phyloP scores from a whole-genome alignment of 1,140 invertebrate genomes.

The Pogonognathellus flavescens region DNA sequence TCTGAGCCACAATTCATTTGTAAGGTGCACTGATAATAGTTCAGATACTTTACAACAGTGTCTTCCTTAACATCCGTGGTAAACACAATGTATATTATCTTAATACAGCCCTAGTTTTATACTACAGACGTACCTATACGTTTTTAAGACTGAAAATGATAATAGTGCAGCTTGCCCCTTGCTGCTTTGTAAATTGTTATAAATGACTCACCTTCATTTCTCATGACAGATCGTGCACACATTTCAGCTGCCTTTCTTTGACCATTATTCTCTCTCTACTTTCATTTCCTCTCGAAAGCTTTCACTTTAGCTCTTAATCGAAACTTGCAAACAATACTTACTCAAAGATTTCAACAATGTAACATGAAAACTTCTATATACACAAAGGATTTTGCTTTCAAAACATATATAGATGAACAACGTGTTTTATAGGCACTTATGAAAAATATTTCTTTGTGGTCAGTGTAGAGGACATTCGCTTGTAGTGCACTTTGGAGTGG shows the following conservation, averaged over 20 bases:
- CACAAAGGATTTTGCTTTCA: not conserved
- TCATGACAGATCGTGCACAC: slow-evolving; percentile 45
- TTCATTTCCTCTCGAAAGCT: slow-evolving; percentile 42
- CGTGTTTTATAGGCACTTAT: too few species aligned
- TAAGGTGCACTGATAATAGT: too few species aligned
- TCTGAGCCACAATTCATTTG: too few species aligned
- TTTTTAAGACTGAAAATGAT: not conserved
- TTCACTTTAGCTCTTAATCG: slow-evolving; percentile 30
- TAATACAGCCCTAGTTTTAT: too few species aligned
- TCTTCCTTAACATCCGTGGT: too few species aligned
- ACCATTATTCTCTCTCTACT: slow-evolving; percentile 44
- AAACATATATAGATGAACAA: too few species aligned
- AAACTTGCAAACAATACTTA: not conserved
- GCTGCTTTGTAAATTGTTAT: slow-evolving; percentile 47
- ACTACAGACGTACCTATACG: too few species aligned
- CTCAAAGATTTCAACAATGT: not conserved
- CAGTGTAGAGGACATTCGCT: too few species aligned
- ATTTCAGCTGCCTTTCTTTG: slow-evolving; percentile 22
- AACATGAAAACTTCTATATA: not conserved
- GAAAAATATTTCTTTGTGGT: too few species aligned
- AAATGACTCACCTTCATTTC: slow-evolving; percentile 43
- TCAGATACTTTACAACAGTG: too few species aligned
- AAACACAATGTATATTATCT: too few species aligned
- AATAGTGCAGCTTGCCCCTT: slow-evolving; percentile 16
- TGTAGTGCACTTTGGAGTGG: too few species aligned